Conservation (phyloP, 2,888 invertebrate genomes). For the Deilephila elpenor region DNA sequence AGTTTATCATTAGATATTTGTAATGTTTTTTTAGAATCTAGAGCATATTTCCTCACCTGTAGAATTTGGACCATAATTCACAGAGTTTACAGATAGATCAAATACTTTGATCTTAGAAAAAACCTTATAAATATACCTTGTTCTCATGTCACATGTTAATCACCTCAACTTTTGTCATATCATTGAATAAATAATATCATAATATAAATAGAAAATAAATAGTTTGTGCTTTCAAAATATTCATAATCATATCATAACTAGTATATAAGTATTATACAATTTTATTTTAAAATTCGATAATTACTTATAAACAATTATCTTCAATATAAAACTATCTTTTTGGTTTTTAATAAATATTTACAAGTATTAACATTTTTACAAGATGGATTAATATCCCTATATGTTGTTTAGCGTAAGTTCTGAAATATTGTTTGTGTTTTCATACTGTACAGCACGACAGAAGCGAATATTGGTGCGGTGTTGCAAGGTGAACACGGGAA, state of each 20-base stretch:
- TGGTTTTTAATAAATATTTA: no score
- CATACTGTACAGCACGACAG: conserved; percentile 58
- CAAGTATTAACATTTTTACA: not conserved
- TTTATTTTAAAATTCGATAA: not conserved
- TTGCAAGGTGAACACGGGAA: conserved; percentile 73
- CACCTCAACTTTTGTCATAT: no score
- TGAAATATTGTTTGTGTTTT: not conserved
- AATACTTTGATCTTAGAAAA: no score
- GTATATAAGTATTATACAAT: not conserved
- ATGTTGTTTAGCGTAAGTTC: not conserved
- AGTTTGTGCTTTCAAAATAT: conserved; percentile 9
- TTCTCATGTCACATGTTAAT: no score
- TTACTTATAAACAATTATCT: not conserved
- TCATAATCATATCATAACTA: conserved; percentile 1
- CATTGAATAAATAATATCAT: not conserved
- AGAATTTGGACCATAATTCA: no score
- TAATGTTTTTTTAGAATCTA: no score
- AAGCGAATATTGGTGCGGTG: conserved; percentile 71
- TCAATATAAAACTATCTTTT: no score
- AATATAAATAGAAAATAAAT: not conserved
- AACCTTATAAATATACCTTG: no score
- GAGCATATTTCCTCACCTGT: no score
- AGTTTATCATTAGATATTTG: no score
- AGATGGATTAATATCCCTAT: not conserved
- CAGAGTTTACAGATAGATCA: no score